These are phyloP conservation scores for Elgaria multicarinata DNA, from an alignment of 2,113 vertebrate species.

Conservation along the genomic window DNA sequence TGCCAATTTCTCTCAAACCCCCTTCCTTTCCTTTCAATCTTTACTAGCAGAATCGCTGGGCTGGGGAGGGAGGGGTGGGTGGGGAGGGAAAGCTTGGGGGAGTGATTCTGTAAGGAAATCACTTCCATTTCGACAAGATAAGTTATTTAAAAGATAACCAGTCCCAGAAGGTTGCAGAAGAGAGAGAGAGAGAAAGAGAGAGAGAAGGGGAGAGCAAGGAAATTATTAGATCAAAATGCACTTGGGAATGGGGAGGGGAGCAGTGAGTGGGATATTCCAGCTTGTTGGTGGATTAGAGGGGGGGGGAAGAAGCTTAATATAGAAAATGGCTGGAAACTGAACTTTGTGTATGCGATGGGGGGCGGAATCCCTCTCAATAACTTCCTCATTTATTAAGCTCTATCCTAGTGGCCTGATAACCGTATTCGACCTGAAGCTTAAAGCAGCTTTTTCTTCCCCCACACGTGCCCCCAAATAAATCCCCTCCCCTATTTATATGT, in stretches of 20 bases:
- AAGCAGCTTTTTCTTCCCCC: background rate
- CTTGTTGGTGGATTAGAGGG: background rate
- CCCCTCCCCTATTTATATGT: background rate
- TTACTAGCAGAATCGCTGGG: background rate
- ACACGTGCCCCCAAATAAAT: background rate
- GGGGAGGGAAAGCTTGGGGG: background rate
- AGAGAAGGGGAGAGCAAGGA: background rate
- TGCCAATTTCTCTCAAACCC: too few species aligned
- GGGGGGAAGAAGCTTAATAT: background rate
- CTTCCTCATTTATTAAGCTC: background rate
- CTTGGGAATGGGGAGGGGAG: background rate
- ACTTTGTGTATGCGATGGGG: background rate
- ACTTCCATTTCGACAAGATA: background rate
- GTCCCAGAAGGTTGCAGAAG: slow-evolving; percentile 5
- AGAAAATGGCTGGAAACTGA: background rate
- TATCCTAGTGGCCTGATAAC: background rate
- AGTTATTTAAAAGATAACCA: slow-evolving; percentile 5
- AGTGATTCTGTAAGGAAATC: background rate
- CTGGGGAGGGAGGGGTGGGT: background rate
- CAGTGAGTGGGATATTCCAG: background rate
- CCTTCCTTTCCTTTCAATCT: background rate
- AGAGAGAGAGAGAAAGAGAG: background rate
- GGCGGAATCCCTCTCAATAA: too few species aligned
- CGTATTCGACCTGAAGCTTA: background rate
- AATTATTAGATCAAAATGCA: slow-evolving; percentile 3